Evolutionary conservation across 2,888 invertebrate species (phyloP).

Genomic region (Acleris cristana): DNA sequence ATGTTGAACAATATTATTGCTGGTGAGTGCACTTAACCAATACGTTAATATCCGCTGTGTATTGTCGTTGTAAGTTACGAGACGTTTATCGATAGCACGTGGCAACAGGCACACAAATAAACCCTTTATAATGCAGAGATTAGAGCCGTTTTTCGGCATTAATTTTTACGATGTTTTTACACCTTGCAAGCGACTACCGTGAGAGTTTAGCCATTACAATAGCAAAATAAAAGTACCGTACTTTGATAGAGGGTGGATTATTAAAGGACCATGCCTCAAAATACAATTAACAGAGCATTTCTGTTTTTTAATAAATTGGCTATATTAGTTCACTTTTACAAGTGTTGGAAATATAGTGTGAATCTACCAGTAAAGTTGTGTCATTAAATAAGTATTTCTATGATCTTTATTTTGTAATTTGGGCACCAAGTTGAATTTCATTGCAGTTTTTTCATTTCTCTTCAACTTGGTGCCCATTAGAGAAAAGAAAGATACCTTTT

Average conservation of each 20-base stretch:
- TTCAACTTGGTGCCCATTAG: too few relatives aligned
- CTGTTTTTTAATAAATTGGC: too few relatives aligned
- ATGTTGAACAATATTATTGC: too few relatives aligned
- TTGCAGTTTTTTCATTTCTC: too few relatives aligned
- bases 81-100: constrained; percentile 67
- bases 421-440: too few relatives aligned
- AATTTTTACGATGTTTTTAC: constrained; percentile 70
- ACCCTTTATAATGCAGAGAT: constrained; percentile 46
- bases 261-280: neutral
- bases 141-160: constrained; percentile 50
- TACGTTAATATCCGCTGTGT: neutral
- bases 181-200: constrained; percentile 50
- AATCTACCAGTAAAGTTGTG: too few relatives aligned
- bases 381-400: too few relatives aligned
- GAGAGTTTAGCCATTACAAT: neutral
- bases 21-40: too few relatives aligned
- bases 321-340: too few relatives aligned
- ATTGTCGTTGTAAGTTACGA: constrained; percentile 42
- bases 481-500: too few relatives aligned
- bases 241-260: neutral
- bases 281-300: neutral
- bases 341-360: too few relatives aligned
- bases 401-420: too few relatives aligned
- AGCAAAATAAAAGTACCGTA: neutral
- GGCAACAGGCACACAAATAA: constrained; percentile 48